phyloP scores from a whole-genome alignment of 2,113 vertebrate genomes.

The Junco hyemalis region DNA sequence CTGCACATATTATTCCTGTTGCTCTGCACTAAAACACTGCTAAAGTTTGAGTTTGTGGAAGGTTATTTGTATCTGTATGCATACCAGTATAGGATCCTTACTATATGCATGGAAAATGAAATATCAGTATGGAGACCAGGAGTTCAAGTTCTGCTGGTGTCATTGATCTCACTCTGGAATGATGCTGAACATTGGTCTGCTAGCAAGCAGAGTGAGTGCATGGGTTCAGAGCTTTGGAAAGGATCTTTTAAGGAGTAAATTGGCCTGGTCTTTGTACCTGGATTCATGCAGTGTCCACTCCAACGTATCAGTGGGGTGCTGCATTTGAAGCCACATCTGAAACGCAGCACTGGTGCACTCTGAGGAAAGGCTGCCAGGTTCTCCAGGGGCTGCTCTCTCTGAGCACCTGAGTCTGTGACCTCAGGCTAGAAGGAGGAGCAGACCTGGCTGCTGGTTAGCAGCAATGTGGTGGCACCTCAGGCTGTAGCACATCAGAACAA shows the following conservation, averaged over 20 bases:
- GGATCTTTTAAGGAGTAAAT: background rate
- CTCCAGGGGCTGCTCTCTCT: background rate
- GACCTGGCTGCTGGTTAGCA: background rate
- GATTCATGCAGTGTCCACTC: background rate
- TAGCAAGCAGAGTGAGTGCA: background rate
- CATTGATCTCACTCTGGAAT: background rate
- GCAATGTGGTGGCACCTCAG: too few relatives aligned
- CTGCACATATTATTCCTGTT: background rate
- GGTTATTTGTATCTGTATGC: background rate
- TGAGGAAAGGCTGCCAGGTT: background rate
- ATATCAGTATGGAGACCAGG: background rate
- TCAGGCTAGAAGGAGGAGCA: background rate
- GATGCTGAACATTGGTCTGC: accelerated
- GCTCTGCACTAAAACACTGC: background rate
- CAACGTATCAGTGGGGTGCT: accelerated
- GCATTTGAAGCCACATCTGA: background rate
- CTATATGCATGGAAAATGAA: background rate
- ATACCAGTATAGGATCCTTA: background rate
- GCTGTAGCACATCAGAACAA: background rate
- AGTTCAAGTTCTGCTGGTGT: background rate
- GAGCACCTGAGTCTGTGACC: background rate
- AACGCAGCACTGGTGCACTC: background rate
- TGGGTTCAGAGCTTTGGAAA: background rate
- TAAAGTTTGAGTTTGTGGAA: background rate
- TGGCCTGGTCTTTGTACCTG: background rate